These are phyloP conservation scores for Cuniculus paca DNA, from an alignment of 2,797 vertebrate genomes.

Conservation along the genomic window DNA sequence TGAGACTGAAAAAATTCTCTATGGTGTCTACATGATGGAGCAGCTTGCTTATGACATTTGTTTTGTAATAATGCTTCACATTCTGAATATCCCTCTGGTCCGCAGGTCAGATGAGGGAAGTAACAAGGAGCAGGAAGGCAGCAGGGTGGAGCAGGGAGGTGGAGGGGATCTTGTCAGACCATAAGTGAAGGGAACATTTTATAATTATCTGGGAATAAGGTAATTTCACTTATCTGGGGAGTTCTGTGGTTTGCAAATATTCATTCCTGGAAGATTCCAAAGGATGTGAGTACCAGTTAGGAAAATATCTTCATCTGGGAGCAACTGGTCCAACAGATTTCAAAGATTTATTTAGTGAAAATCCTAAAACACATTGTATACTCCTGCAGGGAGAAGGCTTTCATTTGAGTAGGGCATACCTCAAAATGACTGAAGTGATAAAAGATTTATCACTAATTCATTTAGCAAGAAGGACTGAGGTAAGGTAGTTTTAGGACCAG, in stretches of 20 bases:
- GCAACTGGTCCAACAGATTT: background rate
- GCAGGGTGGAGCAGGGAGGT: background rate
- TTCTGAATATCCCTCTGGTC: conserved; percentile 57
- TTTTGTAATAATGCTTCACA: conserved; percentile 76
- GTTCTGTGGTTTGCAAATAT: conserved; percentile 61
- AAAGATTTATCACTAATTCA: conserved; percentile 20
- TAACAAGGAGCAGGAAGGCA: background rate
- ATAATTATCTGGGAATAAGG: conserved; percentile 69
- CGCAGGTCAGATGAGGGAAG: conserved; percentile 45
- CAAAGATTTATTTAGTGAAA: conserved; percentile 17
- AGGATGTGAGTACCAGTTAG: background rate
- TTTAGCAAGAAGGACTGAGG: conserved; percentile 1
- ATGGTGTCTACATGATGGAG: conserved; percentile 48
- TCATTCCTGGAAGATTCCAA: conserved; percentile 59
- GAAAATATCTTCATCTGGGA: conserved; percentile 51
- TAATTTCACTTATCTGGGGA: conserved; percentile 67
- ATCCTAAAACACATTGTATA: conserved; percentile 48
- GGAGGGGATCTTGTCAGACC: conserved; percentile 13
- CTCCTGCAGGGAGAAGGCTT: background rate
- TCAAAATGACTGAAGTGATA: conserved; percentile 21
- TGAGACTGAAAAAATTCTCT: conserved; percentile 65
- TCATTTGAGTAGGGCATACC: conserved; percentile 44
- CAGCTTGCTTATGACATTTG: conserved; percentile 77
- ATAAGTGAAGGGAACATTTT: conserved; percentile 59
- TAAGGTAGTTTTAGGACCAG: background rate